These are phyloP conservation scores for Enteromius thamalakanensis DNA, from an alignment of 2,797 vertebrate species.

Conservation along the genomic window DNA sequence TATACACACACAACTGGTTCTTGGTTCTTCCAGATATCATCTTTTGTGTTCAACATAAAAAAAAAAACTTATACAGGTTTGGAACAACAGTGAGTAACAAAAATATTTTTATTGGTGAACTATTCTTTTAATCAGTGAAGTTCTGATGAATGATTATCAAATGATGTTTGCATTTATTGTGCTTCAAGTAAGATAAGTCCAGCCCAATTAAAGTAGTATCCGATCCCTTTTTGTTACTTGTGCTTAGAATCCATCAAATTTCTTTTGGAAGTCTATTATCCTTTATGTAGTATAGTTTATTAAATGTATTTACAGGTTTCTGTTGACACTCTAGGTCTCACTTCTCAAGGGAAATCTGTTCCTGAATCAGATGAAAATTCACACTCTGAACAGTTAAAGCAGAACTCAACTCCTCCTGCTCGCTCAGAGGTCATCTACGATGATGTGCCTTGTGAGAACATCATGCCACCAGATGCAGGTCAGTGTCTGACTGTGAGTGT, in stretches of 20 bases:
- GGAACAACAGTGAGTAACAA: neutral
- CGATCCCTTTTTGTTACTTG: neutral
- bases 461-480: slow-evolving; percentile 72
- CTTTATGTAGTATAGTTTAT: neutral
- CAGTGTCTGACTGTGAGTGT: slow-evolving; percentile 37
- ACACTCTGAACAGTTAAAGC: slow-evolving; percentile 47
- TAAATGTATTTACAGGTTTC: neutral
- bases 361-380: slow-evolving; percentile 40
- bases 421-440: slow-evolving; percentile 84
- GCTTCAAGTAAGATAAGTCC: neutral
- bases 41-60: neutral
- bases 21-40: neutral
- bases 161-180: neutral
- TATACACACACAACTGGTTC: too few relatives aligned
- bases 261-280: neutral
- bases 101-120: neutral
- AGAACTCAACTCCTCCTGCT: slow-evolving; percentile 17
- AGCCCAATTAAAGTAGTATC: neutral
- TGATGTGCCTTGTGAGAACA: slow-evolving; percentile 82
- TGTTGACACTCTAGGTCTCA: neutral
- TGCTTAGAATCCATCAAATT: neutral
- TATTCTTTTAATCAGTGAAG: neutral
- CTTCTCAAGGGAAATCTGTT: slow-evolving; percentile 67
- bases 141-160: slow-evolving; percentile 17
- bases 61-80: neutral